These are phyloP conservation scores for Eumerus sabulonum DNA, from an alignment of 2,888 invertebrate genomes.

Conservation along the genomic window DNA sequence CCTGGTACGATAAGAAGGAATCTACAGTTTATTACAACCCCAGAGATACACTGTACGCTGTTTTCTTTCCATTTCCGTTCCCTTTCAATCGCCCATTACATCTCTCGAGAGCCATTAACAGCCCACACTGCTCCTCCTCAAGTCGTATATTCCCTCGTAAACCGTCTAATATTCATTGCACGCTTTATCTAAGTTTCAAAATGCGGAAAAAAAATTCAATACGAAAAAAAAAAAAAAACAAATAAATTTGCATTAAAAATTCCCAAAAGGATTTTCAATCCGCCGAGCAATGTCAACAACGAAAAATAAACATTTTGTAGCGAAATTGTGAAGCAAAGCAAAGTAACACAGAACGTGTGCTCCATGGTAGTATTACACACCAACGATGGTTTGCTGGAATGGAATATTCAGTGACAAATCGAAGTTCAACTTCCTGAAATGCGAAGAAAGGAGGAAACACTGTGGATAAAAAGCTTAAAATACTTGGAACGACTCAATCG, in stretches of 20 bases:
- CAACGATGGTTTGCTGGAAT: conserved; percentile 28
- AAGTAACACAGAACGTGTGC: conserved; percentile 54
- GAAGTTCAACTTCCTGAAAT: conserved; percentile 8
- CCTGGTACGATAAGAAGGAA: no score
- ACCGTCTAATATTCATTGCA: conserved; percentile 54
- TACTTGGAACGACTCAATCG: neutral
- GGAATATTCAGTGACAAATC: conserved; percentile 62
- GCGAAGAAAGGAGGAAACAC: no score
- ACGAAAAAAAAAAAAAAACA: no score
- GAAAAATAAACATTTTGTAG: conserved; percentile 10
- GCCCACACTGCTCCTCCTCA: neutral
- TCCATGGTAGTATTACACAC: neutral
- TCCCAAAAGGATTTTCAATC: conserved; percentile 48
- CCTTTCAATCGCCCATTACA: neutral
- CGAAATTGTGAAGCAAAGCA: conserved; percentile 46
- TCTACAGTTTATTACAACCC: no score
- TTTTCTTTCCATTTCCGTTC: no score
- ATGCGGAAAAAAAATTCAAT: conserved; percentile 8
- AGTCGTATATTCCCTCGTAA: conserved; percentile 36
- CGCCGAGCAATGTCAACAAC: conserved; percentile 19
- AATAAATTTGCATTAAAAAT: conserved; percentile 52
- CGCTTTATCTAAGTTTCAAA: conserved; percentile 20
- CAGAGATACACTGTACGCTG: no score
- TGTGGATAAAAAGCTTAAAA: neutral
- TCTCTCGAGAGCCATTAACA: conserved; percentile 33